Evolutionary conservation across 2,113 vertebrate genomes (phyloP).

Genomic region (Cephalopterus ornatus): DNA sequence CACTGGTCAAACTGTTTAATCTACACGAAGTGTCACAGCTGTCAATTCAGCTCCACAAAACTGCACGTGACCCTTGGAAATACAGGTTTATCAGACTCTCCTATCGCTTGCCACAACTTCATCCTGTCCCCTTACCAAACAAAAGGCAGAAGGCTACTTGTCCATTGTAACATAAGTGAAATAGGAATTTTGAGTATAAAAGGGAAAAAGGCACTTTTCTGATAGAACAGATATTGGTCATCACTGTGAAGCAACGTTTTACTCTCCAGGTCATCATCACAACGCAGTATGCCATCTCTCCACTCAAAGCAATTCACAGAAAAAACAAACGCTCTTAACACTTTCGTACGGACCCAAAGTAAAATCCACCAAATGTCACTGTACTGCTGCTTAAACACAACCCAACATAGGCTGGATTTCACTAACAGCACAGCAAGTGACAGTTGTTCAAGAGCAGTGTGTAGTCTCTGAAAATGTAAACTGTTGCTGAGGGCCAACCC

Average conservation of each 20-base stretch:
- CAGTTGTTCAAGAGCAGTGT: not conserved
- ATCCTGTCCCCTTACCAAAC: not conserved
- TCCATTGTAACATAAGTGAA: not conserved
- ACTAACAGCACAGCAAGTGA: not conserved
- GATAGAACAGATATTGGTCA: not conserved
- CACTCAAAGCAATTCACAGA: not conserved
- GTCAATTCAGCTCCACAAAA: fast-evolving
- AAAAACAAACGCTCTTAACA: not conserved
- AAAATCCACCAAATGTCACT: not conserved
- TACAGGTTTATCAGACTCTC: not conserved
- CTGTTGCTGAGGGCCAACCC: not conserved
- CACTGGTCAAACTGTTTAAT: not conserved
- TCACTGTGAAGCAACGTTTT: not conserved
- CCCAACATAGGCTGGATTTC: not conserved
- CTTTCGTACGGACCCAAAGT: not conserved
- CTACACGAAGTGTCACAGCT: not conserved
- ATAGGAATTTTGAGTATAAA: not conserved
- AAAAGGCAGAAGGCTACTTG: not conserved
- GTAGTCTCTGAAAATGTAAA: not conserved
- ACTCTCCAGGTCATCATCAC: not conserved
- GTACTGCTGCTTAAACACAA: not conserved
- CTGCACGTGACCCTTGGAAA: not conserved
- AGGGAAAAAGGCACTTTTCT: not conserved
- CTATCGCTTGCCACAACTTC: not conserved
- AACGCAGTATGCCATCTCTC: not conserved